Percentiles rank a stretch among this genome's conserved stretches.
Evolutionary conservation across 2,113 vertebrate species (phyloP).

Genomic region (Esox niger): DNA sequence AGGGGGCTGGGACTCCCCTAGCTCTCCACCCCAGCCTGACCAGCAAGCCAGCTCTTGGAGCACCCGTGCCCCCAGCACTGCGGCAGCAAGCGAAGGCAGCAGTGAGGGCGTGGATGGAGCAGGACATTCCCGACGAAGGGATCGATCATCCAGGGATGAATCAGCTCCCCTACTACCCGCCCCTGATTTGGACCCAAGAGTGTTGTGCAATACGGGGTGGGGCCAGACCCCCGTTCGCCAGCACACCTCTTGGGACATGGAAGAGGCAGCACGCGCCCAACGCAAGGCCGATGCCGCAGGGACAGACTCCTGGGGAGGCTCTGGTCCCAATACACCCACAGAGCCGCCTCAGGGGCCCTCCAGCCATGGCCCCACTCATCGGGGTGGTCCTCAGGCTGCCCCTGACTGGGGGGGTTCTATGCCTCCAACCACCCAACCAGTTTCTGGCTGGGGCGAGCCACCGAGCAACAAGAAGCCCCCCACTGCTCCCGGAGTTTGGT

Average conservation of each 20-base stretch:
- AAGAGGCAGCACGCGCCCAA: slow-evolving; percentile 83
- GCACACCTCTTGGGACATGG: slow-evolving; percentile 98
- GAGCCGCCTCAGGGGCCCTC: slow-evolving; percentile 46
- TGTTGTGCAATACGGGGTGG: slow-evolving; percentile 95
- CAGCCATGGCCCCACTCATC: slow-evolving; percentile 69
- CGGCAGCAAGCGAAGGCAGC: slow-evolving; percentile 82
- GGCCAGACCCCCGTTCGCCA: slow-evolving; percentile 97
- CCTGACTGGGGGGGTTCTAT: slow-evolving; percentile 86
- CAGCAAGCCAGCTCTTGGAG: slow-evolving; percentile 79
- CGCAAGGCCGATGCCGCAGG: slow-evolving; percentile 66
- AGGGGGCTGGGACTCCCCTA: slow-evolving; percentile 76
- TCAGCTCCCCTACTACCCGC: slow-evolving; percentile 71
- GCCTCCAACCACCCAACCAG: slow-evolving; percentile 65
- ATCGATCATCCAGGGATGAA: slow-evolving; percentile 77
- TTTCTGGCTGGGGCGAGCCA: slow-evolving; percentile 81
- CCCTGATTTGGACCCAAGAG: slow-evolving; percentile 92
- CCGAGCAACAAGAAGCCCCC: slow-evolving; percentile 75
- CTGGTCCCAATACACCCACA: slow-evolving; percentile 38
- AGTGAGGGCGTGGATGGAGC: slow-evolving; percentile 82
- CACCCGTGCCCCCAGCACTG: slow-evolving; percentile 74
- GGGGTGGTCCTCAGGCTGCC: slow-evolving; percentile 80
- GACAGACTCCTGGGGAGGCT: slow-evolving; percentile 84
- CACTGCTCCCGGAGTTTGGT: slow-evolving; percentile 88
- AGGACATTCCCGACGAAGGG: slow-evolving; percentile 67
- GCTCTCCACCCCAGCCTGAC: slow-evolving; percentile 64